Conservation (phyloP, 37 sponge, comb jelly and placozoan species). For the Spongilla lacustris region DNA sequence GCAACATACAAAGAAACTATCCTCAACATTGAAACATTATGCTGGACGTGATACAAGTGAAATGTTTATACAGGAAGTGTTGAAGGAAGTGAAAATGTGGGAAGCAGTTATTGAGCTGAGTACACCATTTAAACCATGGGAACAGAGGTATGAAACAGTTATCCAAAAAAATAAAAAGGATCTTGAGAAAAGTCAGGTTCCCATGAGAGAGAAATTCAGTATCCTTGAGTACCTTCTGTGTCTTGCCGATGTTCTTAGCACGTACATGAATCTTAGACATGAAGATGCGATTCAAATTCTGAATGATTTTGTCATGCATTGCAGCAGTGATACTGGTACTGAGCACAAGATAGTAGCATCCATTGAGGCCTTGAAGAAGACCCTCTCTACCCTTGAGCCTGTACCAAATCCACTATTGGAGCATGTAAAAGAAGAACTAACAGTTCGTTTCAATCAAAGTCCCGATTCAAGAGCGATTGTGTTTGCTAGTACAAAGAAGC, state of each 20-base stretch:
- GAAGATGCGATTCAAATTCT: constrained; percentile 53
- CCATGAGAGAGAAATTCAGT: constrained; percentile 21
- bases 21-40: neutral
- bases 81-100: constrained; percentile 20
- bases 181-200: constrained; percentile 11
- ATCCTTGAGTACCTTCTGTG: constrained; percentile 19
- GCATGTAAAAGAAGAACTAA: constrained; percentile 11
- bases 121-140: neutral
- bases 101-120: constrained; percentile 8
- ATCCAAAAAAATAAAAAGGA: constrained; percentile 16
- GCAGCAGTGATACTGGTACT: neutral
- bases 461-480: constrained; percentile 38
- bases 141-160: constrained; percentile 23
- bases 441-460: constrained; percentile 1
- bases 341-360: constrained; percentile 4
- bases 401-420: constrained; percentile 53
- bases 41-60: constrained; percentile 34
- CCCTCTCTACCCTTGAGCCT: neutral
- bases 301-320: neutral
- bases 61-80: neutral
- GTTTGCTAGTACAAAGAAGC: constrained; percentile 58
- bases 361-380: neutral
- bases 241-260: constrained; percentile 16
- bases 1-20: constrained; percentile 2
- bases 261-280: constrained; percentile 29